Evolutionary conservation across 2,888 invertebrate genomes (phyloP).

Genomic region (Napeogenes sylphis): DNA sequence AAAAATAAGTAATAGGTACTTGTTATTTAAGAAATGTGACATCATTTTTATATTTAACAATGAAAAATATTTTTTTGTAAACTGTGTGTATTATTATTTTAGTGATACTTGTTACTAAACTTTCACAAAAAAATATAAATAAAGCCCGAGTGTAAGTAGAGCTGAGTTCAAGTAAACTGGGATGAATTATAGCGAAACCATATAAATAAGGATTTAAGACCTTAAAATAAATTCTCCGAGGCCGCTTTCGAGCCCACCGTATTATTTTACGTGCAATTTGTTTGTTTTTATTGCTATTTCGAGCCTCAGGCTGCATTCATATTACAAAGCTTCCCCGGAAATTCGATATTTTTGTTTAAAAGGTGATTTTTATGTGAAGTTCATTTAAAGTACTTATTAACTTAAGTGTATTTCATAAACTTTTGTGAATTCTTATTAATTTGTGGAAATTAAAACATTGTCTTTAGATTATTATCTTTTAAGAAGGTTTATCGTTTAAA

Average conservation of each 20-base stretch:
- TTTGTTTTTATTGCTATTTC: slow-evolving; percentile 61
- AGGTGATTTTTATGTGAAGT: not conserved
- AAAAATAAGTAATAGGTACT: not conserved
- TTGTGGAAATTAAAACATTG: too few species aligned
- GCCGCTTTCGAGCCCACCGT: slow-evolving; percentile 46
- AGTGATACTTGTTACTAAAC: not conserved
- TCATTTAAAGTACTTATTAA: too few species aligned
- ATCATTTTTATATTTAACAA: too few species aligned
- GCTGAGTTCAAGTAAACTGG: slow-evolving; percentile 34
- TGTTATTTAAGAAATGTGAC: not conserved
- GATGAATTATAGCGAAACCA: slow-evolving; percentile 67
- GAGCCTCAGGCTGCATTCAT: slow-evolving; percentile 42
- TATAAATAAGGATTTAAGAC: slow-evolving; percentile 73
- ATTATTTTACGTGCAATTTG: slow-evolving; percentile 69
- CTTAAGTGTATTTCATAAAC: too few species aligned
- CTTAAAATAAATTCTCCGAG: slow-evolving; percentile 58
- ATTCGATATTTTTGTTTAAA: slow-evolving; percentile 34
- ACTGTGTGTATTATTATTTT: not conserved
- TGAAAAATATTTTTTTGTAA: too few species aligned
- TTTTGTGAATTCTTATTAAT: too few species aligned
- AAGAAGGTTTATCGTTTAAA: too few species aligned
- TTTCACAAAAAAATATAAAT: slow-evolving; percentile 8
- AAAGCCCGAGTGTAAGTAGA: slow-evolving; percentile 9
- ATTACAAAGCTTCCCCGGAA: slow-evolving; percentile 34
- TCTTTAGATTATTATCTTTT: too few species aligned